Base-by-base conservation (phyloP, 2,113 vertebrate species). In the Hypocryptadius cinnamomeus region DNA sequence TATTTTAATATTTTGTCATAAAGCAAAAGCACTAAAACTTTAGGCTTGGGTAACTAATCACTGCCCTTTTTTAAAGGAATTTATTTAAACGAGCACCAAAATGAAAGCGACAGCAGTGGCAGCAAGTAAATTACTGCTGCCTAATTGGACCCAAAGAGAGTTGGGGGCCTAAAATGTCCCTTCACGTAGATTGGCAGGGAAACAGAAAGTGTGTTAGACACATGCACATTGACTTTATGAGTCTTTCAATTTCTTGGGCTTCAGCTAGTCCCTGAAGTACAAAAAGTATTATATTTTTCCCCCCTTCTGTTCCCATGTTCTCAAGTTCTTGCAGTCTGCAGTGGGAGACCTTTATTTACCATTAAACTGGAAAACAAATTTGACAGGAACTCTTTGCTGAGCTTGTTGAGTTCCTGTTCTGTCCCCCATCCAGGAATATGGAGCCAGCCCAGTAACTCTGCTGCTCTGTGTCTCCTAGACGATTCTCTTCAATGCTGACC, bases 91-190 rank as follows among this genome's bases (percentile, higher is more conserved):
- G 0, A 89, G 33, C 79, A 64, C 57, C 68, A 84, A 83, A 97
- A 87, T 77, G 45, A 79, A 95, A 91, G 80, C 76, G 87, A 84
- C 92, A 92, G 81, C 78, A 89, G 65, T 65, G 60, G 37, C 81
- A 91, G 65, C 65, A 95, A 95, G 87, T 78, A 91, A 86, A 95
- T 96, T 95, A 86, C 35, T 1, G 0, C 73, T 92, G 77, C 80
- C 65, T 95, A 96, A 96, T 95, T 97, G 79, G 59, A 77, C 69
- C 47, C 85, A 86, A 87, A 79, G 87, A 90, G 81, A 86, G 39
- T 71, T 84, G 64, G 51, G 44, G 69, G 81, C 61, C 61, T 93
- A 54, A 95, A 95, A 76, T 3, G 40, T 91, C 79, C 74, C 42
- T 69, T 92, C 82, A 47, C 2, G 5, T 78, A 73, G 80, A 68